A percentile compares a stretch with the other conserved stretches of the same genome.
Conservation (phyloP, 1,140 invertebrate species). For the Drosophila pectinifera region DNA sequence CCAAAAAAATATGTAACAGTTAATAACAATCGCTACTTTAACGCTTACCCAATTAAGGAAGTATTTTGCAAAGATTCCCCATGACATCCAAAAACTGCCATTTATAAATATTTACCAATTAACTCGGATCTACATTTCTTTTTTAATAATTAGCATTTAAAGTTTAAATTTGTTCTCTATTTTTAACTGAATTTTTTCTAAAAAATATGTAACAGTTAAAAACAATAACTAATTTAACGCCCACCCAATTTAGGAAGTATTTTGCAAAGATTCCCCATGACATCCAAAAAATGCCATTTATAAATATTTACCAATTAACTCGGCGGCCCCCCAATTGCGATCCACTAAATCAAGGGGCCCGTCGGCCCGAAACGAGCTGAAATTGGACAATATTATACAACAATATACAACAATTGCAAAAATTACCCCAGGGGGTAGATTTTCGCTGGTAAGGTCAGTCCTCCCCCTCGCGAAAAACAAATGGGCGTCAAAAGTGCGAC, state of each 20-base stretch:
- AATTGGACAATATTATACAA: slow-evolving; percentile 61
- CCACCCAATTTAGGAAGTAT: slow-evolving; percentile 8
- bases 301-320: slow-evolving; percentile 31
- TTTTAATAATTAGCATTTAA: no score
- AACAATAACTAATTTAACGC: not conserved
- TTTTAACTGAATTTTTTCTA: no score
- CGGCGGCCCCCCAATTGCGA: slow-evolving; percentile 9
- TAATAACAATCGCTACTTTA: not conserved
- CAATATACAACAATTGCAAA: slow-evolving; percentile 48
- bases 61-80: not conserved
- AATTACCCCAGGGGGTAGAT: slow-evolving; percentile 34
- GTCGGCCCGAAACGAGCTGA: slow-evolving; percentile 36
- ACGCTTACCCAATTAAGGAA: not conserved
- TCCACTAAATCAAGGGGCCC: slow-evolving; percentile 31
- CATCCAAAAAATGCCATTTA: slow-evolving; percentile 1
- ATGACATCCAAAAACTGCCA: slow-evolving; percentile 1
- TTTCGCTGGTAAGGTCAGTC: slow-evolving; percentile 42
- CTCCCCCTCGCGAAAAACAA: slow-evolving; percentile 2
- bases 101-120: slow-evolving; percentile 27
- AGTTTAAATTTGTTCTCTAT: no score
- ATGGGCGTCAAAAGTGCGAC: slow-evolving; percentile 61
- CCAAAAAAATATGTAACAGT: not conserved
- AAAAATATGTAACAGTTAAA: not conserved
- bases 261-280: not conserved
- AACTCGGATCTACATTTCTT: not conserved